These are phyloP conservation scores for Baronia brevicornis DNA, from an alignment of 2,888 invertebrate genomes.

Conservation along the genomic window DNA sequence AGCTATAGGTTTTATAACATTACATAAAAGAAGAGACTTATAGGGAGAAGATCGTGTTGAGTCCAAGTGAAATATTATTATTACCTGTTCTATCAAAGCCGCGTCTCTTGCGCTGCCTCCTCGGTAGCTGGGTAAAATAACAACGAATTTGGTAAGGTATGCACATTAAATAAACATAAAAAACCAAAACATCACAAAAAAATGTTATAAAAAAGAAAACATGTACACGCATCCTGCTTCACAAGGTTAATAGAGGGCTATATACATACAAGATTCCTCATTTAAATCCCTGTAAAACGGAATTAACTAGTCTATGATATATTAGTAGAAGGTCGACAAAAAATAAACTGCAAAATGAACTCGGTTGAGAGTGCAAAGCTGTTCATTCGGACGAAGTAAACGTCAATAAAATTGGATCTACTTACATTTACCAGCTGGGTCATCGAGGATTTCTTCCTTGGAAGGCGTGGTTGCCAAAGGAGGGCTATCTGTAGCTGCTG, in stretches of 20 bases:
- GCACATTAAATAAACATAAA: slow-evolving; percentile 66
- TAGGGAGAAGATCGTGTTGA: slow-evolving; percentile 38
- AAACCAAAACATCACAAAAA: slow-evolving; percentile 72
- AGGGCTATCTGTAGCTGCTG: slow-evolving; percentile 47
- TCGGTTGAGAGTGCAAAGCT: slow-evolving; percentile 69
- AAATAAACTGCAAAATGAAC: slow-evolving; percentile 65
- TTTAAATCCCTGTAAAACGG: slow-evolving; percentile 39
- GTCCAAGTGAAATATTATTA: slow-evolving; percentile 59
- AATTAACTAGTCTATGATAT: slow-evolving; percentile 48
- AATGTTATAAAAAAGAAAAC: slow-evolving; percentile 64
- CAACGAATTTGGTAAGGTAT: slow-evolving; percentile 71
- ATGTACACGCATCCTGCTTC: slow-evolving; percentile 40
- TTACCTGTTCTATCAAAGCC: slow-evolving; percentile 77
- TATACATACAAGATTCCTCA: slow-evolving; percentile 16
- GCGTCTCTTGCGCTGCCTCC: slow-evolving; percentile 75
- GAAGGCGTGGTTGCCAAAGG: slow-evolving; percentile 61
- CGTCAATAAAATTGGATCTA: slow-evolving; percentile 28
- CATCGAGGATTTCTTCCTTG: slow-evolving; percentile 46
- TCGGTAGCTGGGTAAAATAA: slow-evolving; percentile 76
- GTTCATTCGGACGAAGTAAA: slow-evolving; percentile 25
- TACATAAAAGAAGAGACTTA: slow-evolving; percentile 15
- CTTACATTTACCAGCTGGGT: slow-evolving; percentile 63
- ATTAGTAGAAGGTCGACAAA: slow-evolving; percentile 54
- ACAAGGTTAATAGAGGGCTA: slow-evolving; percentile 29
- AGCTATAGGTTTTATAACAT: no score